Evolutionary conservation across 2,888 invertebrate genomes (phyloP), one percentile per base, ranked within the genome.

Genomic region (Sylvicola cinctus): DNA sequence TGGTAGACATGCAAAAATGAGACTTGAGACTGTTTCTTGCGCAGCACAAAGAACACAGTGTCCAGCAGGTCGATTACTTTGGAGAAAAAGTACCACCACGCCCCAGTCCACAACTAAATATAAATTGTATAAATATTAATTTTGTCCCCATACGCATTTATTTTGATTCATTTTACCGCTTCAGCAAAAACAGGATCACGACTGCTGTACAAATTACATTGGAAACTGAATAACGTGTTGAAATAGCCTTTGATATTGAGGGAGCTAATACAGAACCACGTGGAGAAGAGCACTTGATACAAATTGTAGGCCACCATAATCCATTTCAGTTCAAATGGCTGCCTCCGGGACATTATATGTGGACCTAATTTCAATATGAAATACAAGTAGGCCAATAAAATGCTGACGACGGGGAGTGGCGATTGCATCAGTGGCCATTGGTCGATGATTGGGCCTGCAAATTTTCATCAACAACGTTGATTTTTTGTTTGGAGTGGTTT

Each of bases 1-100:
- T 90, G 90, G 49, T 87, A 88, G 11, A 90, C 73, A 49, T 90
- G 90, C 13, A 91, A 66, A 50, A 83, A 80, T 0, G 84, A 74
- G 16, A 90, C 76, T 57, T 90, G 90, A 36, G 73, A 74, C 46
- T 81, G 75, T 56, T 90, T 90, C 57, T 90, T 90, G 32, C 90
- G 68, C 44, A 90, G 55, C 6, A 90, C 81, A 50, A 90, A 90
- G 61, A 91, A 90, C 15, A 84, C 68, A 0, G 81, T 83, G 48
- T 83, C 83, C 38, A 81, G 49, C 0, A 83, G 63, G 48, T 83
- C 83, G 2, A 77, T 63, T 33, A 81, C 61, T 57, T 83, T 83
- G 13, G 79, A 78, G 41, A 76, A 65, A 50, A 78, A 80, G 50
- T 81, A 83, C 65, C 74, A 77, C 77, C 77, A 78, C 2, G 76